Percentiles rank a stretch among this genome's conserved stretches.
phyloP scores from a whole-genome alignment of 2,113 vertebrate genomes.

The Gracilinanus agilis region DNA sequence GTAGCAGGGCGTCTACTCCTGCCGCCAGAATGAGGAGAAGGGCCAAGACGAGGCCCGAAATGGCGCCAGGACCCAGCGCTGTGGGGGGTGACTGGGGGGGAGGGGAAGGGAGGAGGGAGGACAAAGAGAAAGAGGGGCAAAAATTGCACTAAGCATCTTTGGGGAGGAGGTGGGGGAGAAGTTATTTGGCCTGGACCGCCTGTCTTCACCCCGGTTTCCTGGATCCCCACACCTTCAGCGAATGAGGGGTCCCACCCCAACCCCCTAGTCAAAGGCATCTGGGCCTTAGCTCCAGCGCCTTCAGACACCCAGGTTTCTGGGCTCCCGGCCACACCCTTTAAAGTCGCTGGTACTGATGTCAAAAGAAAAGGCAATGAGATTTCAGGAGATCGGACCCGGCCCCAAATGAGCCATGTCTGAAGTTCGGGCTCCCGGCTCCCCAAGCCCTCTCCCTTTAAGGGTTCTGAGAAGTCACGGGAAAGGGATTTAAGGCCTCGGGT shows the following conservation, averaged over 20 bases:
- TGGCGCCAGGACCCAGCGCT: not conserved
- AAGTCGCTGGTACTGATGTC: not conserved
- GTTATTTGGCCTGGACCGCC: not conserved
- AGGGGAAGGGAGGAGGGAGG: not conserved
- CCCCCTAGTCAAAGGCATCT: not conserved
- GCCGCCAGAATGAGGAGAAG: not conserved
- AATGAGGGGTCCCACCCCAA: not conserved
- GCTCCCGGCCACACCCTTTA: not conserved
- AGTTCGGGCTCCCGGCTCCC: not conserved
- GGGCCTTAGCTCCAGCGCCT: not conserved
- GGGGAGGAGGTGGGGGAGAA: not conserved
- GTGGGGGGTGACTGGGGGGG: not conserved
- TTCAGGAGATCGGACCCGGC: not conserved
- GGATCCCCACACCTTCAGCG: not conserved
- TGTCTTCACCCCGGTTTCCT: not conserved
- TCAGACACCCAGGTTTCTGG: not conserved
- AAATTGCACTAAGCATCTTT: not conserved
- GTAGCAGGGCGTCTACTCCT: not conserved
- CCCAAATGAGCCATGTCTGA: not conserved
- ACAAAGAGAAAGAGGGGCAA: not conserved
- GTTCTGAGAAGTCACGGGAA: not conserved
- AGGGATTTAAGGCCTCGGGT: not conserved
- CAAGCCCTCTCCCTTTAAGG: not conserved
- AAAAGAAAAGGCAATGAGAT: not conserved
- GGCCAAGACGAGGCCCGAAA: not conserved